Percentiles rank a stretch among this genome's conserved stretches.
Conservation (phyloP, 2,113 vertebrate species). For the Cebidichthys violaceus region DNA sequence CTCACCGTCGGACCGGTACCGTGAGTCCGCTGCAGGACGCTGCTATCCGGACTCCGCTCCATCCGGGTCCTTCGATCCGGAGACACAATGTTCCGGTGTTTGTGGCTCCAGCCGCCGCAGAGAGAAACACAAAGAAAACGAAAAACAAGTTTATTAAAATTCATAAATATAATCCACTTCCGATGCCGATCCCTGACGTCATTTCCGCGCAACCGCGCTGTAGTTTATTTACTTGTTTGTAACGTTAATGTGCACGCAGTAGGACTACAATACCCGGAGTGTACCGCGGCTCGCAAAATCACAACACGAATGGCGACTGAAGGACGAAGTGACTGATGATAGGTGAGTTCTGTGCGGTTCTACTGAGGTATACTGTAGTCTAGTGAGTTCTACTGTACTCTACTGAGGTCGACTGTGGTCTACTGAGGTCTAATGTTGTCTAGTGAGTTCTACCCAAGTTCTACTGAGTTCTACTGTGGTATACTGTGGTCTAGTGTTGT, state of each 20-base stretch:
- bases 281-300: neutral
- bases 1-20: neutral
- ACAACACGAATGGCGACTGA: slow-evolving; percentile 41
- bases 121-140: slow-evolving; percentile 15
- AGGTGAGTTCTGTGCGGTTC: slow-evolving; percentile 35
- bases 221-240: neutral
- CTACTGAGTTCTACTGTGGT: neutral
- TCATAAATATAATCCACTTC: slow-evolving; percentile 41
- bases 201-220: neutral
- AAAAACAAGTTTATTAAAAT: slow-evolving; percentile 66
- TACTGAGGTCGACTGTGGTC: neutral
- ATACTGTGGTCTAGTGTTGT: too few species aligned
- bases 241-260: accelerated
- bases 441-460: neutral
- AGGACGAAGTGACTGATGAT: slow-evolving; percentile 56
- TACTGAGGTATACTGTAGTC: neutral
- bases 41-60: slow-evolving; percentile 13
- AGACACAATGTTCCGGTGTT: too few species aligned
- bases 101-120: neutral
- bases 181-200: neutral
- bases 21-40: slow-evolving; percentile 32
- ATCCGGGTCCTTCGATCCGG: slow-evolving; percentile 8
- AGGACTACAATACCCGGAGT: slow-evolving; percentile 42
- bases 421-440: neutral
- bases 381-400: neutral